Evolutionary conservation across 2,113 vertebrate genomes (phyloP).

Genomic region (Pluvianellus socialis): DNA sequence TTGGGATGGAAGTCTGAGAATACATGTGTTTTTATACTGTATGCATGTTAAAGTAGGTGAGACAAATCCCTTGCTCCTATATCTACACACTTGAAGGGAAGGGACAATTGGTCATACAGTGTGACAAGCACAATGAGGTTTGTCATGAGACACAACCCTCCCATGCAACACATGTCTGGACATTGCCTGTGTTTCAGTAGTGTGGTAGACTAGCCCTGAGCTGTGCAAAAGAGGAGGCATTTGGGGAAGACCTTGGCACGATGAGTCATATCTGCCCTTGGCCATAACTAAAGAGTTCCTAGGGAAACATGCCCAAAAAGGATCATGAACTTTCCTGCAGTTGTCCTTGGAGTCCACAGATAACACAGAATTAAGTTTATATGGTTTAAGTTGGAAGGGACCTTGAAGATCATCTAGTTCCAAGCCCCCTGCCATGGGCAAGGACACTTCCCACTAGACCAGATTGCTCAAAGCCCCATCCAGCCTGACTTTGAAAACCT

Average conservation of each 20-base stretch:
- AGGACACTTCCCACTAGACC: too few species aligned
- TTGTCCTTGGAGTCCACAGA: not conserved
- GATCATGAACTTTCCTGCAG: not conserved
- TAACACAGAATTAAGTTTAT: not conserved
- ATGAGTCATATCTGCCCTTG: not conserved
- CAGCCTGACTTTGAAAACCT: too few species aligned
- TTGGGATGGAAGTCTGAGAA: not conserved
- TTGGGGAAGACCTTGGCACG: not conserved
- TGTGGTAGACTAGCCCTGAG: fast-evolving
- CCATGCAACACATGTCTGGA: fast-evolving
- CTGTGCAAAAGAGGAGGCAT: not conserved
- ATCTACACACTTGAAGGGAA: not conserved
- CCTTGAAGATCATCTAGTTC: too few species aligned
- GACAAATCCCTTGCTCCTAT: not conserved
- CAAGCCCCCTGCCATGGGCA: too few species aligned
- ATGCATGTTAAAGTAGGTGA: not conserved
- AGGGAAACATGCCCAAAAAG: not conserved
- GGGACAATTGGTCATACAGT: not conserved
- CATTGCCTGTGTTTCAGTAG: not conserved
- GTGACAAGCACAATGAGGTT: not conserved
- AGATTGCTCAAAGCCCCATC: too few species aligned
- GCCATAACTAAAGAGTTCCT: not conserved
- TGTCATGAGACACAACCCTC: not conserved
- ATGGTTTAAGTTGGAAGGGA: too few species aligned
- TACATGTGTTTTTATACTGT: not conserved